A percentile compares a stretch with the other conserved stretches of the same genome.
Conservation (phyloP, 2,113 vertebrate genomes). For the cattle (Bos taurus) region DNA sequence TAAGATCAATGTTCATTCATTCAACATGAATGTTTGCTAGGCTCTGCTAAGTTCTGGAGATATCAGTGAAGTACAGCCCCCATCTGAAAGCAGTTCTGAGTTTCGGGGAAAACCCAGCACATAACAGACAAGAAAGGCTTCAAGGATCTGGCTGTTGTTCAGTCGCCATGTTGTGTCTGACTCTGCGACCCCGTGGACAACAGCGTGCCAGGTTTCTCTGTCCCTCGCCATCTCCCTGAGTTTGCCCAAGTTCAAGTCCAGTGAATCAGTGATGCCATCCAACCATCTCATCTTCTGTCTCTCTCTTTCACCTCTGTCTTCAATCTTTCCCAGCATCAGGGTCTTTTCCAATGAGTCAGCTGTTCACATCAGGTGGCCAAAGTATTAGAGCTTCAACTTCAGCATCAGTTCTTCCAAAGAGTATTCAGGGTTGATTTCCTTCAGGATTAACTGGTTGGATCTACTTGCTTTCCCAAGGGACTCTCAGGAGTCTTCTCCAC, state of each 20-base stretch:
- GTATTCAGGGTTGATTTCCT: not conserved
- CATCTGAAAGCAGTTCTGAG: not conserved
- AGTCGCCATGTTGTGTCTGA: fast-evolving
- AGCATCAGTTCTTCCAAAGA: not conserved
- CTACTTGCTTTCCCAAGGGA: not conserved
- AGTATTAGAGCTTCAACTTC: not conserved
- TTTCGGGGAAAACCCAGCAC: not conserved
- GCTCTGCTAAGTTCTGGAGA: not conserved
- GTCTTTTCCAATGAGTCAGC: not conserved
- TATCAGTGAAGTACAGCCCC: not conserved
- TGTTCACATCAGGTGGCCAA: not conserved
- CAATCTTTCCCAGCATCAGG: not conserved
- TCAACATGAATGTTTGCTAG: not conserved
- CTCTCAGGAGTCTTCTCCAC: not conserved
- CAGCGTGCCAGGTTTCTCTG: not conserved
- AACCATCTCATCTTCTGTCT: not conserved
- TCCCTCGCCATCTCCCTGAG: not conserved
- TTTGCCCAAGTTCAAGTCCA: not conserved
- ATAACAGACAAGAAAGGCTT: not conserved
- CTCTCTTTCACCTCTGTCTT: not conserved
- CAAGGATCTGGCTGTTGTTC: not conserved
- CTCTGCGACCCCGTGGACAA: fast-evolving
- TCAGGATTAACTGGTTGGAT: not conserved
- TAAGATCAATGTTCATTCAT: not conserved
- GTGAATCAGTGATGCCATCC: not conserved